Percentiles rank a stretch among this genome's conserved stretches.
These are phyloP conservation scores for Uria lomvia DNA, from an alignment of 2,113 vertebrate species.

Conservation along the genomic window DNA sequence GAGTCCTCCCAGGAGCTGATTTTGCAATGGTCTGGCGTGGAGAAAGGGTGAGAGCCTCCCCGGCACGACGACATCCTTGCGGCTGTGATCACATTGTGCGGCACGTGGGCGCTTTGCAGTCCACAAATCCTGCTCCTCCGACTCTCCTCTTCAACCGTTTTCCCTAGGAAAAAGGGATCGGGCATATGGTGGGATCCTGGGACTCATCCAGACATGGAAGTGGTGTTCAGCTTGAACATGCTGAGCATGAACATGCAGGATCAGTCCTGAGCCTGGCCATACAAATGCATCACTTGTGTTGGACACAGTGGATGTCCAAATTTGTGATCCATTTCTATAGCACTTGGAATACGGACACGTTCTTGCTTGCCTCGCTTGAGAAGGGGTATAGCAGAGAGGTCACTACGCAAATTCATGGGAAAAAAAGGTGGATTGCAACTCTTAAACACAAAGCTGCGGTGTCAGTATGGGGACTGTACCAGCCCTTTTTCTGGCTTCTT, in stretches of 20 bases:
- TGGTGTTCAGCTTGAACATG: neutral
- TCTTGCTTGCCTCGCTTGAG: fast-evolving
- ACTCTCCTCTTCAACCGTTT: fast-evolving
- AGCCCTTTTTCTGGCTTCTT: neutral
- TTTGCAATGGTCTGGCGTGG: slow-evolving; percentile 3
- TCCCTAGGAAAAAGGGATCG: neutral
- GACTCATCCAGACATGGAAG: neutral
- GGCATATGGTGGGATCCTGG: neutral
- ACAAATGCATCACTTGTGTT: neutral
- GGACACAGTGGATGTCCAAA: neutral
- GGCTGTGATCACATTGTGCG: neutral
- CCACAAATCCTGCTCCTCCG: neutral
- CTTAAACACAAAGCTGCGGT: neutral
- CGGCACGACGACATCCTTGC: fast-evolving
- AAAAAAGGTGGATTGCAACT: neutral
- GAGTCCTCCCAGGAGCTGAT: slow-evolving; percentile 5
- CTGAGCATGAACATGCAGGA: neutral
- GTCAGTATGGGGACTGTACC: neutral
- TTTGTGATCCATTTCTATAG: neutral
- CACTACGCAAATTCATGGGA: neutral
- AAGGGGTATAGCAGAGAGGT: neutral
- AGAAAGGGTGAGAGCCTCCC: neutral
- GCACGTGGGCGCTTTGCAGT: neutral
- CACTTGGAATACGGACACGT: fast-evolving
- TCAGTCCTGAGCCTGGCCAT: neutral